Evolutionary conservation across 2,797 vertebrate genomes (phyloP), one percentile per base, ranked within the genome.

Genomic region (Hippoglossus hippoglossus): DNA sequence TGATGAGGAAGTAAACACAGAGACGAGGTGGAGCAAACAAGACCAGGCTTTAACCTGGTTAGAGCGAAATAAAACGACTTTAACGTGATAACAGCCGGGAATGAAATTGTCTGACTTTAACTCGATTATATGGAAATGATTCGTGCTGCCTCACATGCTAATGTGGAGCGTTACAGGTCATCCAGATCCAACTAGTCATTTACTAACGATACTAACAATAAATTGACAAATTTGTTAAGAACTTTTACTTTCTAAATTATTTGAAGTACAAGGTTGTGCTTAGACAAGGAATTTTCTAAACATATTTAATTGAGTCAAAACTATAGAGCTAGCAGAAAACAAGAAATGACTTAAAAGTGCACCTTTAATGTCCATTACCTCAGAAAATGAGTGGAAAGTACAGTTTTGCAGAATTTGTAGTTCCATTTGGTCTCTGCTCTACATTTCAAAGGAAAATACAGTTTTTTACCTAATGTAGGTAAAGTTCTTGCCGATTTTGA

Each of bases 91-190:
- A 73, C 24, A 44, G 25, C n/a, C 21, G 52, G 18, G 75, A 75
- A 83, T 82, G 0, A 39, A 82, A 82, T 67, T 75, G 15, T 63
- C 61, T 49, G 75, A 47, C 39, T 19, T 11, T 49, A 76, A 75
- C 18, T 5, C 15, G 36, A 67, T 81, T 74, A 68, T 34, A 13
- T 55, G 15, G 57, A 67, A 83, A 81, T 75, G 10, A 73, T 66
- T 78, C 31, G 2, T 61, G 62, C 62, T 58, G 56, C 50, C 70
- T 75, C 57, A 31, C 31, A 52, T 24, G 13, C 67, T 39, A 70
- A 68, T 57, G 54, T 58, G 71, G 31, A 67, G 67, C 53, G 63
- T 71, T 68, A 74, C 56, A 55, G 31, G 55, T 34, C 31, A 11
- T 10, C 31, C 31, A 34, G 31, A 34, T 34, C 31, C 10, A 34